Base-by-base conservation (phyloP, 2,797 vertebrate genomes). In the Pogoniulus pusillus region DNA sequence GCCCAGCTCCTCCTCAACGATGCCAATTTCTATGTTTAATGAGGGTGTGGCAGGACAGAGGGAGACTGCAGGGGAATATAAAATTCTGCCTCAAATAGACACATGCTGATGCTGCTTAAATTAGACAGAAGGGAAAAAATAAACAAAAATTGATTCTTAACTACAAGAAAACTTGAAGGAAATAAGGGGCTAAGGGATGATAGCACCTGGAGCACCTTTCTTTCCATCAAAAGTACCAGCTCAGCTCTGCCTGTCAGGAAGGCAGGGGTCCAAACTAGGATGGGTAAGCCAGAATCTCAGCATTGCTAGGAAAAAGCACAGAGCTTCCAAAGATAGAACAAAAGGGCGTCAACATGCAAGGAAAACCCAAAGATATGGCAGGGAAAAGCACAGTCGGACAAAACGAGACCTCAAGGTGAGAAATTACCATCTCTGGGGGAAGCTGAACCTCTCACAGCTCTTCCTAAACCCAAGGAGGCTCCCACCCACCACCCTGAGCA, bases 61-160 rank as follows among this genome's bases (percentile, higher is more conserved):
- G 79, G 79, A 72, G 35, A 60, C 78, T 79, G 86, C 45, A 53
- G 79, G 32, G 68, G 55, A 89, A 60, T 24, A 45, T 14, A 69
- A 91, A 93, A 89, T 16, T 86, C 81, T 83, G 85, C 39, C 70
- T 81, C 59, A 65, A 78, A 83, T 5, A 16, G 85, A 82, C 80
- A 86, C 35, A 63, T 0, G 2, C 27, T 83, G 82, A 39, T 72
- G 37, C 37, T 53, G 37, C 63, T 89, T n/a, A 82, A 70, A 80
- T 63, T 37, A 53, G 71, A n/a, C 27, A 68, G 57, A 47, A 32
- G 12, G 29, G 49, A 68, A 76, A 68, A 2, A 17, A 53, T 13
- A 20, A 41, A 41, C 16, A 70, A 73, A 78, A 74, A 47, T 16
- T 10, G 9, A 12, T 32, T 82, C n/a, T 43, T 85, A 69, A 78